Conservation (phyloP, 2,797 vertebrate species). For the Anabacerthia variegaticeps region DNA sequence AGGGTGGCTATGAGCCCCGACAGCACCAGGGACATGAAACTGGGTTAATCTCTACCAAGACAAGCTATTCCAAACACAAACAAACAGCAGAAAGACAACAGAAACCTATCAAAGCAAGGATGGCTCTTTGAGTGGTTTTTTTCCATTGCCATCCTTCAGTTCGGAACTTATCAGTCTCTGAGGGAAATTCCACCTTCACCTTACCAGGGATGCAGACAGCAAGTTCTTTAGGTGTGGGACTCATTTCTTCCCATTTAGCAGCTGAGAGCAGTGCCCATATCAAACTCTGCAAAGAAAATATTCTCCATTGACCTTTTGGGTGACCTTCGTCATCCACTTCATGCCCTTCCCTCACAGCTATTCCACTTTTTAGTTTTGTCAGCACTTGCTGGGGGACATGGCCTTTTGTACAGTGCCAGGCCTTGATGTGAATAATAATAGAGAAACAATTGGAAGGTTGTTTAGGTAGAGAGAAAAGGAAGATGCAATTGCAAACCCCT, state of each 20-base stretch:
- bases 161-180: not conserved
- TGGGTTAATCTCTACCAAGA: not conserved
- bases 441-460: not conserved
- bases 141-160: accelerated
- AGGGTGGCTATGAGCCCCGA: not conserved
- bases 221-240: not conserved
- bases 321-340: not conserved
- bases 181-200: not conserved
- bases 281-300: not conserved
- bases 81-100: not conserved
- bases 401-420: not conserved
- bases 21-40: not conserved
- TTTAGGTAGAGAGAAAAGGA: not conserved
- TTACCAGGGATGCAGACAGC: not conserved
- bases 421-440: slow-evolving; percentile 10
- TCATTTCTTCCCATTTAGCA: not conserved
- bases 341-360: not conserved
- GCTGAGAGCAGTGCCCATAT: not conserved
- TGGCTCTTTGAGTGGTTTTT: not conserved
- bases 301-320: not conserved
- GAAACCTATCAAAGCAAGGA: not conserved
- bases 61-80: not conserved
- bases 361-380: not conserved
- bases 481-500: not conserved
- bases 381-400: not conserved